phyloP scores from a whole-genome alignment of 2,797 vertebrate species.

The Sebastes umbrosus region DNA sequence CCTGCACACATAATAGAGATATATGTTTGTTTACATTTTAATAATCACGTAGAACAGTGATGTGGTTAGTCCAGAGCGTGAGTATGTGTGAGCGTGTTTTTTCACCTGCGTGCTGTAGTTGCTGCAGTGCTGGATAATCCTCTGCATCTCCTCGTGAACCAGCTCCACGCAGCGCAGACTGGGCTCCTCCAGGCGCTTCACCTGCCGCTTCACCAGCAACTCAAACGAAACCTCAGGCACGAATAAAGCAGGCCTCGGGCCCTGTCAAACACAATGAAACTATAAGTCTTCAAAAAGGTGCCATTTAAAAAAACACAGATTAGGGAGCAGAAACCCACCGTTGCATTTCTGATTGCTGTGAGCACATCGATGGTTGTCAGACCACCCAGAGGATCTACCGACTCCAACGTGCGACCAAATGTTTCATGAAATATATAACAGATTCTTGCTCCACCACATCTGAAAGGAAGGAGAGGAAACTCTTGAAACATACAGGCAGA shows the following conservation, averaged over 20 bases:
- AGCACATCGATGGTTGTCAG: constrained; percentile 97
- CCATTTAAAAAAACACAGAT: neutral
- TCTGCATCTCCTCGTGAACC: constrained; percentile 98
- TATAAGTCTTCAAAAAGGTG: neutral
- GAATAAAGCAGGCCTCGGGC: constrained; percentile 95
- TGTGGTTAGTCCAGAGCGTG: neutral
- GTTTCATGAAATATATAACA: constrained; percentile 99
- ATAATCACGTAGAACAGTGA: neutral
- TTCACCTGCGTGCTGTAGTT: constrained; percentile 84
- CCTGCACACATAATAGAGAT: constrained; percentile 74
- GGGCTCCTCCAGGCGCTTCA: constrained; percentile 96
- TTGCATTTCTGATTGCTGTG: constrained; percentile 98
- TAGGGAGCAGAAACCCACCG: constrained; percentile 78
- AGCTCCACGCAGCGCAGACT: constrained; percentile 97
- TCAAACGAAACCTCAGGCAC: constrained; percentile 98
- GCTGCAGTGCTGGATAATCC: constrained; percentile 97
- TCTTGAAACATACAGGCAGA: neutral
- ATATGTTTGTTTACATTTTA: neutral
- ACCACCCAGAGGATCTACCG: constrained; percentile 95
- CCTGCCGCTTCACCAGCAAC: constrained; percentile 94
- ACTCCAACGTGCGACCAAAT: constrained; percentile 96
- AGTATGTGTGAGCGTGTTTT: neutral
- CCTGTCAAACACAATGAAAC: constrained; percentile 73
- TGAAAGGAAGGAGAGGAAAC: constrained; percentile 49
- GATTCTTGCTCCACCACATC: constrained; percentile 96